Evolutionary conservation across 2,113 vertebrate species (phyloP), one percentile per base, ranked within the genome.

Genomic region (Chroicocephalus ridibundus): DNA sequence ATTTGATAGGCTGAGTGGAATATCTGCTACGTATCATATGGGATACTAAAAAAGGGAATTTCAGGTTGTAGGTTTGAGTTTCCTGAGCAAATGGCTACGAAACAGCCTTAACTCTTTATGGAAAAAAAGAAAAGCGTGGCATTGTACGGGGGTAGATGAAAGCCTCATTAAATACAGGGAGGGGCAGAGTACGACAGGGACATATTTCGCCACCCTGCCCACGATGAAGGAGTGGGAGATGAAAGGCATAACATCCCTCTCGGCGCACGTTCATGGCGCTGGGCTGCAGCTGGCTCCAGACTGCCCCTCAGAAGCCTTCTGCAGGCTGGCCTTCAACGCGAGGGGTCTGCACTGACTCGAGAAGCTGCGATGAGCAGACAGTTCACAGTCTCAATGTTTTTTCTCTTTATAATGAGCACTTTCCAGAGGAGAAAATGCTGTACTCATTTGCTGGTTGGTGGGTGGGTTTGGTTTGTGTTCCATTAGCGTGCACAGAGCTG

Each of bases 181-280:
- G 31, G 14, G 16, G 25, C 81, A 52, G 38, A 58, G 25, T 84
- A 42, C 2, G 2, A 75, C 32, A 55, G 47, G 69, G 29, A 29
- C 1, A 1, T 54, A 29, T 96, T 93, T 89, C 27, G 42, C 25
- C 65, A 58, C n/a, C 10, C 19, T 2, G 54, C 42, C 21, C n/a
- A n/a, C 1, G 2, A 40, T 81, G 58, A 89, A 58, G 55, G 55
- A 84, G 60, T 15, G 51, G 70, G 49, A 96, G 54, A 52, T 70
- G 82, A 94, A 92, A 83, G 40, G 27, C 77, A 13, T 76, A 47
- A 49, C 19, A 42, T 61, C 44, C 10, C 14, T 84, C 52, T 68
- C 18, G 7, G 89, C 64, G 22, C 11, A 4, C 0, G 0, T 51
- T 75, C n/a, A 11, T 68, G 65, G 24, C 0, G 0, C 10, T 68